Percentiles rank a stretch among this genome's conserved stretches.
Conservation (phyloP, 2,888 invertebrate genomes). For the Xylota segnis region DNA sequence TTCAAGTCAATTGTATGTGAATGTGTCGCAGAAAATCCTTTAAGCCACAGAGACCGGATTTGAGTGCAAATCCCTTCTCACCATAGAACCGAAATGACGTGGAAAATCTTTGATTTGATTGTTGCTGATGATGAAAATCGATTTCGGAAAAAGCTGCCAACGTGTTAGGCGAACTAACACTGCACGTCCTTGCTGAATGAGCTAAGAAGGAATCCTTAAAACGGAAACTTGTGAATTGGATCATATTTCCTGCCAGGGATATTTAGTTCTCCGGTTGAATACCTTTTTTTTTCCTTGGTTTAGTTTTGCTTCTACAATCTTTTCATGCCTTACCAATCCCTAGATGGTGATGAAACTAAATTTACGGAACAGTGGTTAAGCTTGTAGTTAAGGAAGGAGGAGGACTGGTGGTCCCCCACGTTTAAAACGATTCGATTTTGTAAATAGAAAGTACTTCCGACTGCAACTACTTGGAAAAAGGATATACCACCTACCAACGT, state of each 20-base stretch:
- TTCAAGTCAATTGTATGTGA: neutral
- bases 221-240: slow-evolving; percentile 30
- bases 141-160: slow-evolving; percentile 46
- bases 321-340: slow-evolving; percentile 3
- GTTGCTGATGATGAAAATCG: slow-evolving; percentile 60
- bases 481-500: too few species aligned
- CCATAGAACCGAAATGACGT: slow-evolving; percentile 59
- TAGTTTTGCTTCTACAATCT: neutral
- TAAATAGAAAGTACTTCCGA: too few species aligned
- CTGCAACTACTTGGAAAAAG: neutral
- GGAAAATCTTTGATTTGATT: slow-evolving; percentile 65
- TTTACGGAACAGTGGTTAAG: slow-evolving; percentile 10
- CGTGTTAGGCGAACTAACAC: neutral
- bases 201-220: slow-evolving; percentile 17
- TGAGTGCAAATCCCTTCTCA: slow-evolving; percentile 51
- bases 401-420: too few species aligned
- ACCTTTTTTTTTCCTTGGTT: slow-evolving; percentile 5
- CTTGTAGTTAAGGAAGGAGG: neutral
- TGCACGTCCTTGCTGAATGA: neutral
- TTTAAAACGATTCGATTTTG: too few species aligned
- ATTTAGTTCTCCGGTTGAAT: slow-evolving; percentile 28
- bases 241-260: slow-evolving; percentile 26
- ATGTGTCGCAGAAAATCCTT: slow-evolving; percentile 6
- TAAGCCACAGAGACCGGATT: slow-evolving; percentile 10
- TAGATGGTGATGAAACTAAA: slow-evolving; percentile 8